phyloP scores from a whole-genome alignment of 2,113 vertebrate genomes.

The Embiotoca jacksoni region DNA sequence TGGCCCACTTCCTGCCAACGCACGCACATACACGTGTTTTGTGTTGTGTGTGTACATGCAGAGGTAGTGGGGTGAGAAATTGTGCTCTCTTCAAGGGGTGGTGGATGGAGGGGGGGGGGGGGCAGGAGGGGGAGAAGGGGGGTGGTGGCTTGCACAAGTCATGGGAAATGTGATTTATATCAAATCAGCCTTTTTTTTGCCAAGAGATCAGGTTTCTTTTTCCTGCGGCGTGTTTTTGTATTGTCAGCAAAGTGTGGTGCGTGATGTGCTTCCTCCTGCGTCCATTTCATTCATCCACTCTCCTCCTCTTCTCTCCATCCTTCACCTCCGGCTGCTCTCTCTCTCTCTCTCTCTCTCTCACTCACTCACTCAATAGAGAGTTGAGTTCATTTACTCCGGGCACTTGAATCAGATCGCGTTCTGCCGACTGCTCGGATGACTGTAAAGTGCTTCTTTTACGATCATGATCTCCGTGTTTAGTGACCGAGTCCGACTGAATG shows the following conservation, averaged over 20 bases:
- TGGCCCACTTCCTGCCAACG: constrained; percentile 3
- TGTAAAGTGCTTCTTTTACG: constrained; percentile 2
- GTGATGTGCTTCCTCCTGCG: constrained; percentile 17
- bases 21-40: background rate
- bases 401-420: background rate
- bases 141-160: constrained; percentile 35
- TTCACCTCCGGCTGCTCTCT: background rate
- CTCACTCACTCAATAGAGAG: background rate
- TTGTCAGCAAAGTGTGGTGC: constrained; percentile 63
- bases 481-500: background rate
- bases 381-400: constrained; percentile 9
- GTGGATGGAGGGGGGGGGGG: too few relatives aligned
- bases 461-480: background rate
- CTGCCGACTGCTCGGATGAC: background rate
- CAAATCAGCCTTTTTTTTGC: constrained; percentile 65
- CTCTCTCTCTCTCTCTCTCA: background rate
- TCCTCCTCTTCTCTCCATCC: background rate
- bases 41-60: constrained; percentile 11
- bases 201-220: constrained; percentile 51
- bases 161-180: constrained; percentile 68
- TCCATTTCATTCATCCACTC: constrained; percentile 40
- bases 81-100: constrained; percentile 53
- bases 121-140: too few relatives aligned
- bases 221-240: constrained; percentile 58
- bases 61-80: constrained; percentile 70